A percentile compares a stretch with the other conserved stretches of the same genome.
phyloP scores from a whole-genome alignment of 2,113 vertebrate genomes.

The Glaucomys volans region DNA sequence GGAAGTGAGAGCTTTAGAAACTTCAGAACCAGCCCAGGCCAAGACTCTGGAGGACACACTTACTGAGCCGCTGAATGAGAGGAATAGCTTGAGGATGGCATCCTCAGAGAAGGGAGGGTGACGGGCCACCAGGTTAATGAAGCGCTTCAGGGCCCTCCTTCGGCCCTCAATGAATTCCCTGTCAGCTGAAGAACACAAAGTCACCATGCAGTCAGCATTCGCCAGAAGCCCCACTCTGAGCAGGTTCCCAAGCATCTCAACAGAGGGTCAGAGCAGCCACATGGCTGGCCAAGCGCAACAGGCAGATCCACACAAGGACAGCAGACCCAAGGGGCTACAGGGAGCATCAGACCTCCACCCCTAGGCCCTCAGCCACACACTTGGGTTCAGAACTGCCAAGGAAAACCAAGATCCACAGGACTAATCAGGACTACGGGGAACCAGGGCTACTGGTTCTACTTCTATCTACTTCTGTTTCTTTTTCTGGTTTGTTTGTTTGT shows the following conservation, averaged over 20 bases:
- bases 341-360: neutral
- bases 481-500: too few relatives aligned
- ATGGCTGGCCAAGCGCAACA: fast-evolving
- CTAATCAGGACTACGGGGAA: neutral
- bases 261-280: neutral
- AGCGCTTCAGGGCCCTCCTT: conserved; percentile 93
- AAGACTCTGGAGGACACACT: conserved; percentile 60
- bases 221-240: too few relatives aligned
- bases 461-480: too few relatives aligned
- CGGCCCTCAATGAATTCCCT: conserved; percentile 96
- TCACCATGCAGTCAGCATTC: neutral
- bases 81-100: conserved; percentile 93
- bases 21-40: neutral
- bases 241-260: neutral
- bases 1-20: neutral
- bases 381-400: neutral
- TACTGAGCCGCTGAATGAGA: conserved; percentile 96
- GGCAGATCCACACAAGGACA: too few relatives aligned
- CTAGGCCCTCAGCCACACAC: fast-evolving
- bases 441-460: too few relatives aligned
- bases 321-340: neutral
- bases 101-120: conserved; percentile 97
- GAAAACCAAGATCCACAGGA: neutral
- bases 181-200: conserved; percentile 86
- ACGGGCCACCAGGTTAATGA: conserved; percentile 96